Evolutionary conservation across 2,113 vertebrate genomes (phyloP), one percentile per base, ranked within the genome.

Genomic region (Crocuta crocuta): DNA sequence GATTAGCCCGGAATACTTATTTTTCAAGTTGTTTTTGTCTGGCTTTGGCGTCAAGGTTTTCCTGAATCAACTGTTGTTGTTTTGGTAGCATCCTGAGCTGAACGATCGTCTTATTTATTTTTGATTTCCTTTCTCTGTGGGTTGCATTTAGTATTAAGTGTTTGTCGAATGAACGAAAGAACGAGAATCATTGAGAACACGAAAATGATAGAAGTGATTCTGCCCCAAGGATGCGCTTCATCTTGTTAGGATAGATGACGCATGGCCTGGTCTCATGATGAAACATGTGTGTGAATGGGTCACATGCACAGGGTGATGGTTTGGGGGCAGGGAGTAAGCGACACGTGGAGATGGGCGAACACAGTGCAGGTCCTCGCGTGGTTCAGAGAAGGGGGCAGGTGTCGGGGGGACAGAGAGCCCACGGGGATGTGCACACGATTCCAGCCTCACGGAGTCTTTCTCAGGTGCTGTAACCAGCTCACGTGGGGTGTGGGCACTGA

Each of bases 381-480:
- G 28, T 6, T 58, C 63, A 23, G 74, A 13, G 80, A 23, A 48
- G 74, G 5, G n/a, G 31, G 10, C 48, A 16, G 23, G 13, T 1
- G 2, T 4, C 63, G 1, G 0, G 35, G 21, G 7, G n/a, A 35
- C 19, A 33, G 3, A 0, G 2, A 23, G 48, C 78, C 78, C 0
- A 19, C 5, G 1, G 4, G 50, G 33, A 1, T 4, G 31, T 5
- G 17, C 16, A 23, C 1, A 1, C 13, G 11, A 17, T 7, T 24
- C 11, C 4, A 23, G 33, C 16, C 23, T 28, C 1, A 0, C 3
- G 0, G 21, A 0, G n/a, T 23, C 6, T 16, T 10, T 0, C 45
- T 35, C 66, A 5, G 1, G 8, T 12, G 8, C 35, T 19, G 26
- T 5, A 0, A 3, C 17, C 15, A 16, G 12, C 16, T 26, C 28